phyloP scores from a whole-genome alignment of 2,113 vertebrate genomes.

The Brevimyrus niger region DNA sequence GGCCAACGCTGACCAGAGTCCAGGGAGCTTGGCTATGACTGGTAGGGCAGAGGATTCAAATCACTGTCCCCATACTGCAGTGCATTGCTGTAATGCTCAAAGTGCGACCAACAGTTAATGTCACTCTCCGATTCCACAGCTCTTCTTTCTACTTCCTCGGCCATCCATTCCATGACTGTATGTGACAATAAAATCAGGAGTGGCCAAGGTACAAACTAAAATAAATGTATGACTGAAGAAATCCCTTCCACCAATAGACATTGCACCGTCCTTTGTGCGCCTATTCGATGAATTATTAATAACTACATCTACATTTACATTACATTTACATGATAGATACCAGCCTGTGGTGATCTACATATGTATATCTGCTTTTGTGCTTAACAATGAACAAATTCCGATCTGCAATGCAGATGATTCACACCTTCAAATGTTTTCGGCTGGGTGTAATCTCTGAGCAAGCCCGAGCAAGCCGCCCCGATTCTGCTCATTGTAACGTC shows the following conservation, averaged over 20 bases:
- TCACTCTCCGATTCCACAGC: neutral
- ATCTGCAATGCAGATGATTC: slow-evolving; percentile 3
- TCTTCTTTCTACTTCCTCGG: neutral
- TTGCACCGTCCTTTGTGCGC: neutral
- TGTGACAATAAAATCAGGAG: neutral
- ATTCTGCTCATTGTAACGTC: neutral
- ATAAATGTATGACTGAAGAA: neutral
- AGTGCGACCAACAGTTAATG: neutral
- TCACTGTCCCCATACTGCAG: neutral
- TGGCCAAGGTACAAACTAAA: neutral
- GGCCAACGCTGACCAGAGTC: neutral
- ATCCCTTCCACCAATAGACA: neutral
- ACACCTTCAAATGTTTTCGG: neutral
- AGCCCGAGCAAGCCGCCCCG: neutral
- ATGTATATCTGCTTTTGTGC: neutral
- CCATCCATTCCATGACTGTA: neutral
- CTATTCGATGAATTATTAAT: neutral
- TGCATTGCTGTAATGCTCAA: neutral
- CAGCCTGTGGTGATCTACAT: neutral
- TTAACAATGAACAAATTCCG: slow-evolving; percentile 4
- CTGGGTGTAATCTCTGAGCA: neutral
- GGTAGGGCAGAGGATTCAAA: neutral
- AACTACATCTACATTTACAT: slow-evolving; percentile 1
- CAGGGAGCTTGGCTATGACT: neutral
- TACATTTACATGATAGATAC: neutral